These are phyloP conservation scores for Sorex araneus DNA, from an alignment of 2,113 vertebrate genomes.

Conservation along the genomic window DNA sequence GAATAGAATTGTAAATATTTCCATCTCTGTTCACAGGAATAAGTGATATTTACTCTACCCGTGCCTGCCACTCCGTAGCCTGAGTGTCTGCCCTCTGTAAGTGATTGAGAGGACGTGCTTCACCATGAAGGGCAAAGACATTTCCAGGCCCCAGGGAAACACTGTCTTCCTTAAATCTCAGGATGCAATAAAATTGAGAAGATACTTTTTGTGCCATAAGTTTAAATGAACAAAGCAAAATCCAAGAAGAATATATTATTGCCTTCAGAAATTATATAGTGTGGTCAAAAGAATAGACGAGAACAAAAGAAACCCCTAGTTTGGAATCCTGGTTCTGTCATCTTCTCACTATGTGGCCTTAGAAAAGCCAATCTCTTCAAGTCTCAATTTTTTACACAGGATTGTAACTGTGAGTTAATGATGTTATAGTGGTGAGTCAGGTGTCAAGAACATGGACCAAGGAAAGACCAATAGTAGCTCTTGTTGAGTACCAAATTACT, in stretches of 20 bases:
- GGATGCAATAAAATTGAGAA: not conserved
- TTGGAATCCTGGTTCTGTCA: not conserved
- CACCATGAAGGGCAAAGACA: not conserved
- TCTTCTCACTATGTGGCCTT: not conserved
- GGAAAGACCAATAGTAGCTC: accelerated
- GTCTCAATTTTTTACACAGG: not conserved
- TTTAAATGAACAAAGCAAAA: not conserved
- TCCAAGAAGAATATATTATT: not conserved
- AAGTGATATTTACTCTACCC: not conserved
- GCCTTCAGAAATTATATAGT: not conserved
- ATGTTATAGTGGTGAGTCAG: not conserved
- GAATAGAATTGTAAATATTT: constrained; percentile 72
- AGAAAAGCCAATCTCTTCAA: not conserved
- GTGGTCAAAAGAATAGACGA: not conserved
- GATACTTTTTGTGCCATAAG: not conserved
- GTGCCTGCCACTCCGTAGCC: not conserved
- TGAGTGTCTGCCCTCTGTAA: not conserved
- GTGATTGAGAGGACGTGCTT: not conserved
- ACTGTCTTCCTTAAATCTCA: not conserved
- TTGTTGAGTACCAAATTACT: not conserved
- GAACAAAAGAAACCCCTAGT: not conserved
- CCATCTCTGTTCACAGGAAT: constrained; percentile 16
- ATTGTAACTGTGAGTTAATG: not conserved
- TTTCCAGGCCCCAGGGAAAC: not conserved
- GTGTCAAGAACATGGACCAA: not conserved